Percentiles rank a stretch among this genome's conserved stretches.
These are phyloP conservation scores for Tokudaia muenninki DNA, from an alignment of 2,797 vertebrate genomes.

Conservation along the genomic window DNA sequence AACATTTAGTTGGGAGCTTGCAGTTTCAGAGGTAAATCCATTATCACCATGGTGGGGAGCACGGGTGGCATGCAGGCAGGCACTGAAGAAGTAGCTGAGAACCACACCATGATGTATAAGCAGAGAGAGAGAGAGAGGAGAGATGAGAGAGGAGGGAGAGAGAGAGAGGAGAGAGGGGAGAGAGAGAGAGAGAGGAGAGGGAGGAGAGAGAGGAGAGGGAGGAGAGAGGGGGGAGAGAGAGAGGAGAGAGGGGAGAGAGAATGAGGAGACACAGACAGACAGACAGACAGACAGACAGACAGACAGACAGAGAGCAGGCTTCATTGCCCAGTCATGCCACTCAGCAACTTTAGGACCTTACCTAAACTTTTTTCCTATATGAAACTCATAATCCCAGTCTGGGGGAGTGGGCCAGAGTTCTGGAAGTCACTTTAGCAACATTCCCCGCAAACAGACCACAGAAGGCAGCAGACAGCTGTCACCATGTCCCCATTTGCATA, in stretches of 20 bases:
- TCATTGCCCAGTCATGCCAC: neutral
- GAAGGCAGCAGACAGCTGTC: neutral
- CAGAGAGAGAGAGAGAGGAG: too few relatives aligned
- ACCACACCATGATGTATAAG: neutral
- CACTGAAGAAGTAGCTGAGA: neutral
- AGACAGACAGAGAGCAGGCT: neutral
- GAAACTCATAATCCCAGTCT: neutral
- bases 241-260: neutral
- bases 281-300: accelerated
- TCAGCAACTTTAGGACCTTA: neutral
- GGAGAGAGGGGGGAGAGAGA: neutral
- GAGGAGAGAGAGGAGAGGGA: neutral
- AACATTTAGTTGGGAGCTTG: neutral
- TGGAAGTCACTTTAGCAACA: neutral
- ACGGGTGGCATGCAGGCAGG: neutral
- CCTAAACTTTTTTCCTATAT: neutral
- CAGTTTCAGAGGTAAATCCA: neutral
- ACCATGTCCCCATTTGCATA: neutral
- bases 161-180: neutral
- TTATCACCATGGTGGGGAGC: neutral
- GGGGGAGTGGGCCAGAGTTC: neutral
- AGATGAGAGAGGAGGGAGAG: neutral
- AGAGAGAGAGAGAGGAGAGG: neutral
- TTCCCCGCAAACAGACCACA: neutral
- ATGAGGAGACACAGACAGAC: too few relatives aligned